Base-by-base conservation (phyloP, 1,140 invertebrate species). In the Anagrus nilaparvatae region DNA sequence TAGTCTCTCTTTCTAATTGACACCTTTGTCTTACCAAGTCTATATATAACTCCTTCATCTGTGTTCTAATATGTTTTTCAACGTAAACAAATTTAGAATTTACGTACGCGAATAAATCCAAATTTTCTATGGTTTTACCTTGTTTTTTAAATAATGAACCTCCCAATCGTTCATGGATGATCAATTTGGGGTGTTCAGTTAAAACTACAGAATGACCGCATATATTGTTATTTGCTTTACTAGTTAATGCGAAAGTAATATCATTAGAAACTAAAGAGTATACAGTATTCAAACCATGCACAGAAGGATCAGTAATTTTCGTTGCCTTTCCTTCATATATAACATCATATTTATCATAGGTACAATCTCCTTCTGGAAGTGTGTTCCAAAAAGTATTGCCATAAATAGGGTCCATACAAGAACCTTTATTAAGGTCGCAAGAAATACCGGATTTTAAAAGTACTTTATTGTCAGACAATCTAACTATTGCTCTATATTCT, bases 71-170 rank as follows among this genome's bases (percentile, higher is more conserved):
- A 28, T 44, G 44, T 19, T 30, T 44, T 24, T 54, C 52, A 1
- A 43, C 44, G 19, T 52, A 54, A 1, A 51, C 14, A 10, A 51
- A 54, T 28, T 52, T 51, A 1, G 47, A 24, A 20, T 54, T 54
- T 1, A 54, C 30, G n/a, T 54, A 54, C 5, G 47, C 37, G 34
- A 48, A 23, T 17, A 52, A 21, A 14, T 52, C 52, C 12, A 54
- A 38, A 14, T 54, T 47, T 14, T 51, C 44, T 1, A 23, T 34
- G 12, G 16, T 44, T 6, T 31, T 4, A 7, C 28, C 29, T 10
- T 40, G 19, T 9, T 21, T 9, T 3, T 12, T 25, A 17, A 21
- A 29, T 10, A 21, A 0, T 18, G 17, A 13, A 9, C 16, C 10
- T 4, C 25, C 21, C 16, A 17, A 6, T 16, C 4, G n/a, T 40